Conservation (phyloP, 2,797 vertebrate species). For the Potorous gilbertii region DNA sequence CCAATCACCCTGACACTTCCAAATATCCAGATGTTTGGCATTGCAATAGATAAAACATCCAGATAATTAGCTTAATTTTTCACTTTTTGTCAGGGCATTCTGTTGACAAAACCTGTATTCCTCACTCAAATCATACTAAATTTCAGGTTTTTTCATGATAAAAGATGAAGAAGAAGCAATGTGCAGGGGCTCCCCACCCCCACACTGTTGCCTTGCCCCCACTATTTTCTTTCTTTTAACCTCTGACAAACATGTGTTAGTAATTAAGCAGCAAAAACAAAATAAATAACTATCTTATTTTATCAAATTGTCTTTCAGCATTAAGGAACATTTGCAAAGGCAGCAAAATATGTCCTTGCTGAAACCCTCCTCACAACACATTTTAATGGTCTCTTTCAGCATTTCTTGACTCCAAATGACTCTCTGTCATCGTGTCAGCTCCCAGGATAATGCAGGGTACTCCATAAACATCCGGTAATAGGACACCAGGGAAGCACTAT, state of each 20-base stretch:
- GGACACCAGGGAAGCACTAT: conserved; percentile 88
- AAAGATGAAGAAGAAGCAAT: conserved; percentile 42
- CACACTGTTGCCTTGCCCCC: neutral
- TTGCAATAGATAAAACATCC: conserved; percentile 60
- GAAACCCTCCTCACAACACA: conserved; percentile 82
- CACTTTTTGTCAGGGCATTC: conserved; percentile 60
- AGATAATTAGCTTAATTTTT: conserved; percentile 55
- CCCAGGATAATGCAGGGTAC: conserved; percentile 85
- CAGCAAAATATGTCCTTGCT: conserved; percentile 79
- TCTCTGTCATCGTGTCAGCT: conserved; percentile 89
- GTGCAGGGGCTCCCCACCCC: conserved; percentile 50
- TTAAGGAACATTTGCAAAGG: conserved; percentile 76
- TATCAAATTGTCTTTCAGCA: conserved; percentile 71
- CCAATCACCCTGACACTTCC: conserved; percentile 54
- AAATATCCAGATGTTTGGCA: conserved; percentile 60
- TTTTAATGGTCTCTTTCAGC: conserved; percentile 88
- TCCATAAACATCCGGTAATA: conserved; percentile 90
- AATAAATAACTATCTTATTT: conserved; percentile 61
- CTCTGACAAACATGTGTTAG: conserved; percentile 58
- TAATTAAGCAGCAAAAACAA: conserved; percentile 68
- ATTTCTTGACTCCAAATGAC: conserved; percentile 88
- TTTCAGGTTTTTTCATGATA: conserved; percentile 37
- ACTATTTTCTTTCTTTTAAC: conserved; percentile 54
- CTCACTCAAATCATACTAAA: conserved; percentile 46
- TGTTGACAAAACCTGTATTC: conserved; percentile 47